phyloP scores from a whole-genome alignment of 2,888 invertebrate species.

The Thyatira batis region DNA sequence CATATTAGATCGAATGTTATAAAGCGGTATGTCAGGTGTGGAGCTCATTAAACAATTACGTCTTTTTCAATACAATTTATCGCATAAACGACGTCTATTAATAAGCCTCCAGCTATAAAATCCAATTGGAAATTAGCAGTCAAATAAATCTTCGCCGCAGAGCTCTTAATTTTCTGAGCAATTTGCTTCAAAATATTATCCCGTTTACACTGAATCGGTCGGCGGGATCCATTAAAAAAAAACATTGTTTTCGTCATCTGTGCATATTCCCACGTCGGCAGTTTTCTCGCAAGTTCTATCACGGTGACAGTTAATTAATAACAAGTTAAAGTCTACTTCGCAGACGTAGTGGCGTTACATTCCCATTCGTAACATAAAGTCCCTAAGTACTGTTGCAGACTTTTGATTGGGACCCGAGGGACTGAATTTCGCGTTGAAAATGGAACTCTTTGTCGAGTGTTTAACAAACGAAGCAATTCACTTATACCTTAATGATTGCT shows the following conservation, averaged over 20 bases:
- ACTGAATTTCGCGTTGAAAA: conserved; percentile 14
- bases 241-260: conserved; percentile 47
- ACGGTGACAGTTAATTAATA: conserved; percentile 60
- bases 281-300: conserved; percentile 22
- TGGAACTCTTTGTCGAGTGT: conserved; percentile 31
- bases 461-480: conserved; percentile 49
- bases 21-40: neutral
- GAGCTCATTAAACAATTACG: neutral
- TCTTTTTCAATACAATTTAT: neutral
- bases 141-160: conserved; percentile 8
- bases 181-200: conserved; percentile 40
- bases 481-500: conserved; percentile 47
- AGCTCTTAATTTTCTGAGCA: conserved; percentile 23
- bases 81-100: conserved; percentile 6
- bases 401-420: conserved; percentile 54
- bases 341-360: conserved; percentile 34
- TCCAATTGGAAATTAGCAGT: conserved; percentile 8
- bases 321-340: conserved; percentile 53
- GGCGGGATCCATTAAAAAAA: conserved; percentile 31
- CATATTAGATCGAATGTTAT: neutral
- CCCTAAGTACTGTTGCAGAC: conserved; percentile 54
- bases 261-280: conserved; percentile 44
- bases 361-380: conserved; percentile 44
- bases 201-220: conserved; percentile 44
- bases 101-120: conserved; percentile 3